These are phyloP conservation scores for Enteromius viviparus DNA, from an alignment of 2,797 vertebrate genomes.

Conservation along the genomic window DNA sequence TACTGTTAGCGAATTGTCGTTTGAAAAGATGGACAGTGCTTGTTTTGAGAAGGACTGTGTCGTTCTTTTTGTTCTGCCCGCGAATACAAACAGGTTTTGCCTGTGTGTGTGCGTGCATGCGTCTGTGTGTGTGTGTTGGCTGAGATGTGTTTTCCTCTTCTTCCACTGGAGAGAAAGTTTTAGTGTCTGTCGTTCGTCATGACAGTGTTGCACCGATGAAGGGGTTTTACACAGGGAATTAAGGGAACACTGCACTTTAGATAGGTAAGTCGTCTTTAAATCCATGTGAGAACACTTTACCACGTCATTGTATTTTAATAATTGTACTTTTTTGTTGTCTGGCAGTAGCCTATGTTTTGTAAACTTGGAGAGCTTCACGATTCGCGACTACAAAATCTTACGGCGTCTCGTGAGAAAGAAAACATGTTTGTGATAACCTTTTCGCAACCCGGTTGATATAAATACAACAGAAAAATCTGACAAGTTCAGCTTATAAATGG, in stretches of 20 bases:
- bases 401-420: background rate
- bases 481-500: background rate
- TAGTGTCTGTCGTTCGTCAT: slow-evolving; percentile 12
- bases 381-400: background rate
- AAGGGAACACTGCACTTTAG: background rate
- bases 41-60: background rate
- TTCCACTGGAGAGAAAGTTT: slow-evolving; percentile 25
- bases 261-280: slow-evolving; percentile 6
- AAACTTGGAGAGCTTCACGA: background rate
- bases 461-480: background rate
- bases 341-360: background rate
- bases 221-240: background rate
- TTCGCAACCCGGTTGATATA: background rate
- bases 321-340: background rate
- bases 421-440: background rate
- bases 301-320: background rate
- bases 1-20: background rate
- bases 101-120: background rate
- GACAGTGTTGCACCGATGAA: slow-evolving; percentile 6
- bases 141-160: background rate
- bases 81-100: slow-evolving; percentile 39
- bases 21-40: background rate
- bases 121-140: background rate
- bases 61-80: background rate
- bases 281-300: background rate